Percentiles rank a stretch among this genome's conserved stretches.
phyloP scores from a whole-genome alignment of 2,797 vertebrate genomes.

The Lepus townsendii region DNA sequence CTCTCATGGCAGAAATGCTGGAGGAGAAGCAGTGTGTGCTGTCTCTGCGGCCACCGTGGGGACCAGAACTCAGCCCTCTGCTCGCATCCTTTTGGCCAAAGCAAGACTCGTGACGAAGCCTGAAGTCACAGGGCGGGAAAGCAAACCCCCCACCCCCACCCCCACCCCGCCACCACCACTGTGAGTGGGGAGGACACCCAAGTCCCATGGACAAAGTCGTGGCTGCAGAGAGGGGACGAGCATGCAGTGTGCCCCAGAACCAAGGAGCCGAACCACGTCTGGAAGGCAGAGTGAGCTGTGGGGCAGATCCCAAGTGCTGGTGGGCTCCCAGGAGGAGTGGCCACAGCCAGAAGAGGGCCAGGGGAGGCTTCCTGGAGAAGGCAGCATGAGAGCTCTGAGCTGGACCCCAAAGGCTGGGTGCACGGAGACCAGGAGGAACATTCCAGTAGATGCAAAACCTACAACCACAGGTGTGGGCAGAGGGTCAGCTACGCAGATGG shows the following conservation, averaged over 20 bases:
- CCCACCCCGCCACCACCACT: no score
- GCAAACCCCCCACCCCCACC: no score
- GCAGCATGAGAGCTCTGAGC: neutral
- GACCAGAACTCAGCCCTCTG: neutral
- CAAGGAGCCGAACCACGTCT: no score
- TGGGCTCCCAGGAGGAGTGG: accelerated
- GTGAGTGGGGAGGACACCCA: neutral
- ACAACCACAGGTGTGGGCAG: neutral
- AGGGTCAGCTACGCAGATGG: neutral
- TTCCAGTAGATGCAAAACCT: neutral
- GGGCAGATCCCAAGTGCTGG: neutral
- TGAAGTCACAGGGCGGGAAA: neutral
- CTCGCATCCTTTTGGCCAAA: neutral
- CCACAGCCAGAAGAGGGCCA: accelerated
- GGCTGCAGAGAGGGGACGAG: accelerated
- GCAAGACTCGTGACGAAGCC: neutral
- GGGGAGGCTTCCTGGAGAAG: neutral
- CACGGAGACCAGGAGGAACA: neutral
- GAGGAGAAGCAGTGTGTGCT: neutral
- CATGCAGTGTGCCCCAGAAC: accelerated
- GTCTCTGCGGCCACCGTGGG: neutral
- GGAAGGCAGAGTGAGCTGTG: accelerated
- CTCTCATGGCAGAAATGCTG: accelerated
- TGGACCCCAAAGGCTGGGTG: neutral
- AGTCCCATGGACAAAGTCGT: neutral